phyloP scores from a whole-genome alignment of 2,113 vertebrate species.

The Dromiciops gliroides region DNA sequence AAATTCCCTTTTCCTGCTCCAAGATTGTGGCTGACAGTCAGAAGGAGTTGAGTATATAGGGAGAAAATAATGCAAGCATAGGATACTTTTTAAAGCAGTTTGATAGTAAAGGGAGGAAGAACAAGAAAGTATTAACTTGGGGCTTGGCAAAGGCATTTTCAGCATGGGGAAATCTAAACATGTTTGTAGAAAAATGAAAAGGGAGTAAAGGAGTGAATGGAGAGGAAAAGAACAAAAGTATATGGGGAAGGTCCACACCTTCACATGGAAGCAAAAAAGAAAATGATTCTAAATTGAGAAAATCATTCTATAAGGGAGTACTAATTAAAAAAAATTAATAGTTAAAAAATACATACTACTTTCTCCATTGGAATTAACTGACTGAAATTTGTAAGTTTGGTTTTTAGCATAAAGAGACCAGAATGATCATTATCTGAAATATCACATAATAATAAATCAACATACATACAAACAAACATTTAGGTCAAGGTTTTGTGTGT shows the following conservation, averaged over 20 bases:
- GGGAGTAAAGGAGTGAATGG: neutral
- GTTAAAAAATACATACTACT: constrained; percentile 14
- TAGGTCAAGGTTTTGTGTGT: neutral
- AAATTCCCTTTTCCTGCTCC: neutral
- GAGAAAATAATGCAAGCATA: too few species aligned
- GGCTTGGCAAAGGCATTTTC: constrained; percentile 37
- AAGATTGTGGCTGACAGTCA: neutral
- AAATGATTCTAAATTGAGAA: constrained; percentile 46
- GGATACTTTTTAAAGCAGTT: neutral
- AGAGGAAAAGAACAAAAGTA: neutral
- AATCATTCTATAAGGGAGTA: constrained; percentile 17
- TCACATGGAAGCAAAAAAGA: constrained; percentile 17
- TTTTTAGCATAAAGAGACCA: constrained; percentile 17
- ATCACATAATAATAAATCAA: constrained; percentile 14
- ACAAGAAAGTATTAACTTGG: neutral
- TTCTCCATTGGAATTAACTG: neutral
- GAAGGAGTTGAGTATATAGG: neutral
- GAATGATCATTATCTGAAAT: constrained; percentile 20
- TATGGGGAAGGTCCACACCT: neutral
- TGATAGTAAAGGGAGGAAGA: neutral
- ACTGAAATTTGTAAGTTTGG: constrained; percentile 15
- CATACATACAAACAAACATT: neutral
- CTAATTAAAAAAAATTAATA: constrained; percentile 39
- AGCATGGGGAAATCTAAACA: neutral
- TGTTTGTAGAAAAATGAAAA: neutral